Percentiles rank a stretch among this genome's conserved stretches.
Conservation (phyloP, 92 coral and sea anemone genomes). For the Phenganax subtilis region DNA sequence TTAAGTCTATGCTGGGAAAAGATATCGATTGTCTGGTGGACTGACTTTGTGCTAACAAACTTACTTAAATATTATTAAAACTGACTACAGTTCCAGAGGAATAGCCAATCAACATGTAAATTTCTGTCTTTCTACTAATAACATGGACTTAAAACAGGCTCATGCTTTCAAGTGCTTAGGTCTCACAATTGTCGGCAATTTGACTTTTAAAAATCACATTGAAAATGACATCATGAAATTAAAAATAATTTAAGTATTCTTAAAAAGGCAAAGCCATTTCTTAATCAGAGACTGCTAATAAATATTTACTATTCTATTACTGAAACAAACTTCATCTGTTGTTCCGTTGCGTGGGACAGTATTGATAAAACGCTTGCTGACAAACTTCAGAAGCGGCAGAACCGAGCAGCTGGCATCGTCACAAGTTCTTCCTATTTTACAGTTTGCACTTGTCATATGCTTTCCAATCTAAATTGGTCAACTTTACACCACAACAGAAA, state of each 20-base stretch:
- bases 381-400: not conserved
- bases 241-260: not conserved
- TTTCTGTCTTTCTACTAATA: not conserved
- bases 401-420: not conserved
- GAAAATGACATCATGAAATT: not conserved
- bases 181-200: not conserved
- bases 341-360: not conserved
- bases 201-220: not conserved
- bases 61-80: slow-evolving; percentile 35
- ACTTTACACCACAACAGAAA: slow-evolving; percentile 1
- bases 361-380: not conserved
- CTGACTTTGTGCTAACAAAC: slow-evolving; percentile 47
- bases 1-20: slow-evolving; percentile 6
- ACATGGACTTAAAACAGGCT: not conserved
- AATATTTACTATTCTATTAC: not conserved
- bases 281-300: not conserved
- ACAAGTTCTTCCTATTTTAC: not conserved
- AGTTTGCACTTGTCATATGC: not conserved
- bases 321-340: not conserved
- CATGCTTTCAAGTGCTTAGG: not conserved
- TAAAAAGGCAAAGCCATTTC: not conserved
- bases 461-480: not conserved
- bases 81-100: slow-evolving; percentile 39
- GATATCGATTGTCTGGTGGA: slow-evolving; percentile 33
- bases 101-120: slow-evolving; percentile 14